These are phyloP conservation scores for Spisula solida DNA, from an alignment of 2,888 invertebrate species.

Conservation along the genomic window DNA sequence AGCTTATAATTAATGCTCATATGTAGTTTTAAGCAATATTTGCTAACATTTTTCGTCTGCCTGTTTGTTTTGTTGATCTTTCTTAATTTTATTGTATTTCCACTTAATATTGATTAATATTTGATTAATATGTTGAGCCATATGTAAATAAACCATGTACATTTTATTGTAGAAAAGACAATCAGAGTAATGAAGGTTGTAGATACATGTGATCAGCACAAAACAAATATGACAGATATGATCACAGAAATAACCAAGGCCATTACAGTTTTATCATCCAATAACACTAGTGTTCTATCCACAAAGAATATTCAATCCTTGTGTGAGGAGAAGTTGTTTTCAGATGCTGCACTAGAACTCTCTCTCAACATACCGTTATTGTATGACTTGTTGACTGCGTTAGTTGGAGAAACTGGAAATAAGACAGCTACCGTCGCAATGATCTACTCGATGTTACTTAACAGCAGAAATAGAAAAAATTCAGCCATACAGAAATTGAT, in stretches of 20 bases:
- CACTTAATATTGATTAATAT: too few species aligned
- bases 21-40: too few species aligned
- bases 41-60: too few species aligned
- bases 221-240: neutral
- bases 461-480: constrained; percentile 33
- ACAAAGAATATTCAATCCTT: neutral
- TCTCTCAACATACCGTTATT: constrained; percentile 31
- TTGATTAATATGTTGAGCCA: too few species aligned
- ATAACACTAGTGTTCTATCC: constrained; percentile 4
- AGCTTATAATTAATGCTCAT: too few species aligned
- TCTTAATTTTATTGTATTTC: too few species aligned
- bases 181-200: neutral
- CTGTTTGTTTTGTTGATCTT: too few species aligned
- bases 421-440: constrained; percentile 33
- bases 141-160: too few species aligned
- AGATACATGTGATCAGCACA: neutral
- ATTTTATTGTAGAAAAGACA: neutral
- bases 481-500: constrained; percentile 38
- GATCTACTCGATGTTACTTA: constrained; percentile 41
- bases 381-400: constrained; percentile 12
- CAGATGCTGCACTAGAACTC: constrained; percentile 6
- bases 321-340: constrained; percentile 10
- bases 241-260: neutral
- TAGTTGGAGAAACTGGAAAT: constrained; percentile 30
- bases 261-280: neutral